Evolutionary conservation across 2,113 vertebrate species (phyloP).

Genomic region (Romanogobio albipinnatus): DNA sequence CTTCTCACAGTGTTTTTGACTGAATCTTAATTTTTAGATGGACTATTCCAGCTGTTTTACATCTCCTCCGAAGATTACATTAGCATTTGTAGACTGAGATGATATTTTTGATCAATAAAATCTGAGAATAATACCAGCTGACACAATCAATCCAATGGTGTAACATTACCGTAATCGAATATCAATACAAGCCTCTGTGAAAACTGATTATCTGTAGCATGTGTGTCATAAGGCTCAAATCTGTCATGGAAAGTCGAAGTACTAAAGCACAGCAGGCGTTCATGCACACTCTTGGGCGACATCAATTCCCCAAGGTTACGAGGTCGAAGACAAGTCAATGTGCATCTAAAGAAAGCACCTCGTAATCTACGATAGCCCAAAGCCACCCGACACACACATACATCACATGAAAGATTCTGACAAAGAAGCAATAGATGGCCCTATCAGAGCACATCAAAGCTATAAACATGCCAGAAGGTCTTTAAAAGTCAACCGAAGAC

Average conservation of each 20-base stretch:
- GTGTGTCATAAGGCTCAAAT: background rate
- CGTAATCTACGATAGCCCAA: conserved; percentile 31
- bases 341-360: conserved; percentile 23
- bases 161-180: background rate
- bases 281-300: background rate
- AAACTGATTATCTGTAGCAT: background rate
- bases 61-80: no score
- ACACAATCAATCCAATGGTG: no score
- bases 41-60: no score
- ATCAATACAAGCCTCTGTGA: background rate
- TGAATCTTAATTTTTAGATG: no score
- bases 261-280: conserved; percentile 6
- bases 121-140: no score
- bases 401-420: conserved; percentile 32
- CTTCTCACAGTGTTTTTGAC: no score
- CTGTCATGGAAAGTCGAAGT: background rate
- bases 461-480: conserved; percentile 40
- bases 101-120: no score
- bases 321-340: conserved; percentile 23
- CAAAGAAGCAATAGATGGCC: conserved; percentile 28
- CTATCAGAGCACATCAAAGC: conserved; percentile 47
- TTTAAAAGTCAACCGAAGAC: conserved; percentile 23
- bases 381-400: conserved; percentile 22
- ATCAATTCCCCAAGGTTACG: conserved; percentile 8
- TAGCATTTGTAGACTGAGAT: no score